Base-by-base conservation (phyloP, 2,888 invertebrate genomes). In the Phaonia tiefii region DNA sequence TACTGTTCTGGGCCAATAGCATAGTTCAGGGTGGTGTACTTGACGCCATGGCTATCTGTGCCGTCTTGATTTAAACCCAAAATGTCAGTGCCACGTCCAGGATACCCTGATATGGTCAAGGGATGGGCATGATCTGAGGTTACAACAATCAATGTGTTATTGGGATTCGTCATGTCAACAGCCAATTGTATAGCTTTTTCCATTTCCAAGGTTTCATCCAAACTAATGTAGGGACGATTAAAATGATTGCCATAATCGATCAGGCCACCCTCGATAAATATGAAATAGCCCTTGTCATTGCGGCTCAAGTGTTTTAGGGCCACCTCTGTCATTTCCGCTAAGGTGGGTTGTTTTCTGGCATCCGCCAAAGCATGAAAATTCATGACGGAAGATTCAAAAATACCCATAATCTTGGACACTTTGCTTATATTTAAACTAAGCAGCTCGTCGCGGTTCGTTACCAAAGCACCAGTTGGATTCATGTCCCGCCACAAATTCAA, bases 211-310 rank as follows among this genome's bases (percentile, higher is more conserved):
- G 95, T 94, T 88, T 97, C 97, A 83, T 95, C 94, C 0, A 97
- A 88, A 0, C 97, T 95, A 5, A 93, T 91, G 25, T 92, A 92
- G 0, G 94, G 94, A 56, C 89, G 87, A 65, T 92, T 94, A 2
- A 91, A 92, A 88, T 97, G 97, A 87, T 96, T 95, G 0, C 94
- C 96, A 83, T 93, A 93, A 88, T 96, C 96, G 83, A 96, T 96
- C 86, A 93, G 92, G 0, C 94, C 94, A 79, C 95, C 94, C 92
- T 92, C 87, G 85, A 94, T 92, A 74, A 94, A 91, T 0, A 93
- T 88, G 81, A 93, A 92, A 86, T 90, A 94, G 0, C 94, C 94
- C 0, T 93, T 92, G 0, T 87, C 15, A 10, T 74, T 74, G 20
- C 31, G 31, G 37, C 91, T 89, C n/a, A 95, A 89, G 17, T 94